Percentiles rank a stretch among this genome's conserved stretches.
Conservation (phyloP, 2,113 vertebrate species). For the Lipotes vexillifer region DNA sequence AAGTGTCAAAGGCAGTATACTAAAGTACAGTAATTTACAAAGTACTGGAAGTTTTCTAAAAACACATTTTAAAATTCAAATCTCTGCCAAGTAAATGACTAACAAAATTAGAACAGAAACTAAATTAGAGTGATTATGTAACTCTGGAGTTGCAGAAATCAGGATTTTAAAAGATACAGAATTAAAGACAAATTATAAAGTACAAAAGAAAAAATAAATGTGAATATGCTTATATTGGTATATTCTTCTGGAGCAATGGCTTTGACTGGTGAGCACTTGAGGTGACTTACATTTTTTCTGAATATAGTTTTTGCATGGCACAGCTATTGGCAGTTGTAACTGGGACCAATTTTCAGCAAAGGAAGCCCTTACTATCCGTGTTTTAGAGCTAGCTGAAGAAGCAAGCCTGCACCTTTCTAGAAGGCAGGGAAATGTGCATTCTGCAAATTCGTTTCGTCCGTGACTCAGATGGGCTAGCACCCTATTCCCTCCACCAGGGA, state of each 20-base stretch:
- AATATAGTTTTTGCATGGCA: background rate
- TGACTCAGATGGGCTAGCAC: background rate
- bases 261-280: background rate
- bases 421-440: background rate
- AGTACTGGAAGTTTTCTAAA: constrained; percentile 15
- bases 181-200: background rate
- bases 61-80: background rate
- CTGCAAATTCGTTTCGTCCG: background rate
- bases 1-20: background rate
- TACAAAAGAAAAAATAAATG: background rate
- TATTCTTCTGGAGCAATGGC: background rate
- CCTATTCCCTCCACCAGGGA: background rate
- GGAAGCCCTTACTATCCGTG: background rate
- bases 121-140: background rate
- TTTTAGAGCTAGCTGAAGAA: background rate
- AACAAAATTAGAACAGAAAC: constrained; percentile 9
- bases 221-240: background rate
- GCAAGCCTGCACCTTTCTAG: background rate
- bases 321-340: background rate
- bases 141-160: background rate
- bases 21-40: background rate
- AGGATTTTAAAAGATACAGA: background rate
- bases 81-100: constrained; percentile 28
- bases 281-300: background rate
- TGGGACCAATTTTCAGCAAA: background rate